Evolutionary conservation across 2,113 vertebrate genomes (phyloP), one percentile per base, ranked within the genome.

Genomic region (Cricetomys ansorgei): DNA sequence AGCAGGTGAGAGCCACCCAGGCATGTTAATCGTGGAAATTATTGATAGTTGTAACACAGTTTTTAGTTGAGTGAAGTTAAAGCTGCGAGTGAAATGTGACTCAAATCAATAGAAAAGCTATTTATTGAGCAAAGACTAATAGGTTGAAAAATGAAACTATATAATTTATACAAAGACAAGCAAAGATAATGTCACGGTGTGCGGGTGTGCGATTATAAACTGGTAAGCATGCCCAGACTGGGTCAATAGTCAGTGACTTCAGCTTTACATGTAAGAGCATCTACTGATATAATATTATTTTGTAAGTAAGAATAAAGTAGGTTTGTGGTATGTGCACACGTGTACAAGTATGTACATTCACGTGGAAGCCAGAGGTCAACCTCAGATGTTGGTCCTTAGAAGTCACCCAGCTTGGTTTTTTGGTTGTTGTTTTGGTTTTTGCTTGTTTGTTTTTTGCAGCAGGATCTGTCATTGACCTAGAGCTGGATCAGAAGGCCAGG

Each of bases 281-380:
- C 57, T 21, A 59, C 8, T 70, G 50, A 45, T 45, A 16, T 29
- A 45, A 45, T 76, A 76, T 92, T 75, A 75, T 43, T 45, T 91
- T 91, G 43, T 67, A 89, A 40, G 73, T 92, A 84, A 88, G 81
- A 94, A 85, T 75, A 80, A 88, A 70, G 23, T 50, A 40, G 21
- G 27, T 43, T 88, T 79, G 17, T 84, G 11, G 25, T 37, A 7
- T 34, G 29, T 19, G 48, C 3, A 34, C 25, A 7, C 40, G 3
- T 77, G 29, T 79, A 12, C 21, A 73, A 9, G 70, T 73, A 34
- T 19, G 31, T 31, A 27, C 10, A 76, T 27, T 25, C 25, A 48
- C 4, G 16, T 29, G 10, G 73, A 27, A 48, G 43, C 10, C 27
- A 48, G 73, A 31, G 72, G 19, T 45, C 72, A 75, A 21, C 40